Evolutionary conservation across 2,797 vertebrate genomes (phyloP).

Genomic region (Melanotaenia pygmaea): DNA sequence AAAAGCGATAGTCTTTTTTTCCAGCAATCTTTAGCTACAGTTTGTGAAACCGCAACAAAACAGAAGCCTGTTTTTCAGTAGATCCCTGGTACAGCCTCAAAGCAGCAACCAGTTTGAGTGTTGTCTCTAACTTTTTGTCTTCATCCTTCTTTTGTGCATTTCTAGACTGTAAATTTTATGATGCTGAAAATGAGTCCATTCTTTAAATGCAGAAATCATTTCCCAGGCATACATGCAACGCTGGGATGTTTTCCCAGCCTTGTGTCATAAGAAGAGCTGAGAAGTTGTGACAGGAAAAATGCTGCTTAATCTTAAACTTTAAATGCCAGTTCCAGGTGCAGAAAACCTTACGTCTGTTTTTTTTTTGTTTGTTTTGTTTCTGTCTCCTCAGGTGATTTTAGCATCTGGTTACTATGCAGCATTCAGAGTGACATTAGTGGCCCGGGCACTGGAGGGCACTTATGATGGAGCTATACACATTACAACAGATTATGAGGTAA

Average conservation of each 20-base stretch:
- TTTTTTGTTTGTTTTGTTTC: not conserved
- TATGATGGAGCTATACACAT: slow-evolving; percentile 96
- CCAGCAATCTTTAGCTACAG: not conserved
- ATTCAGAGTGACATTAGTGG: slow-evolving; percentile 92
- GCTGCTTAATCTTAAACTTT: no score
- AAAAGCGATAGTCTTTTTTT: not conserved
- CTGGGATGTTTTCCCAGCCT: not conserved
- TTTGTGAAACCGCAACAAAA: not conserved
- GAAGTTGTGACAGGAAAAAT: not conserved
- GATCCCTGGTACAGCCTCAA: not conserved
- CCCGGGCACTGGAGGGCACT: slow-evolving; percentile 91
- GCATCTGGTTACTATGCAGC: slow-evolving; percentile 94
- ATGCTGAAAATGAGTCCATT: not conserved
- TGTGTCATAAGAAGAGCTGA: not conserved
- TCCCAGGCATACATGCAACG: not conserved
- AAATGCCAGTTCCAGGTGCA: no score
- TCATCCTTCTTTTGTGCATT: not conserved
- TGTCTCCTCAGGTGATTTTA: slow-evolving; percentile 84
- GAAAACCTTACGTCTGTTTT: not conserved
- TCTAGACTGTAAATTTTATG: not conserved
- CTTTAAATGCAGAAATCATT: not conserved
- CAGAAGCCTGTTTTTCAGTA: not conserved
- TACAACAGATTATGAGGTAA: slow-evolving; percentile 98
- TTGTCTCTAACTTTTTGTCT: not conserved
- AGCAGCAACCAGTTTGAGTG: not conserved